Conservation (phyloP, 1,140 invertebrate genomes). For the Caenorhabditis remanei region DNA sequence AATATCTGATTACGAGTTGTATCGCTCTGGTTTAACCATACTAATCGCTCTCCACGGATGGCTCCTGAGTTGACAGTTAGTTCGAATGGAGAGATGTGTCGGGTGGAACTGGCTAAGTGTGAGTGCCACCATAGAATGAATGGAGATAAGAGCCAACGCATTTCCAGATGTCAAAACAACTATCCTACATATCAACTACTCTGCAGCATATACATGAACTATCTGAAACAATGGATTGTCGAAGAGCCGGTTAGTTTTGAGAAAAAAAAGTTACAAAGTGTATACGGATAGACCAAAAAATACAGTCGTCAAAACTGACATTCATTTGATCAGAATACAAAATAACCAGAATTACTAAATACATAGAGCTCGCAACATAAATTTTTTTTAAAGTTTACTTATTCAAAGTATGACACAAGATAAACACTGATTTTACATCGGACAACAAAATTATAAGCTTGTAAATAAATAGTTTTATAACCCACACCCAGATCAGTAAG, state of each 20-base stretch:
- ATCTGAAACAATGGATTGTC: not conserved
- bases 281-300: not conserved
- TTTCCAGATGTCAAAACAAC: conserved; percentile 27
- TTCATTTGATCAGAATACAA: not conserved
- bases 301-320: not conserved
- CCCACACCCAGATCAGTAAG: no score
- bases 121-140: conserved; percentile 53
- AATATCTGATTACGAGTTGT: not conserved
- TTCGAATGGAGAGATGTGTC: conserved; percentile 72
- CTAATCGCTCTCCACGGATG: conserved; percentile 77
- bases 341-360: no score
- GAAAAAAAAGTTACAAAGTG: not conserved
- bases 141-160: conserved; percentile 44
- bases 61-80: conserved; percentile 76
- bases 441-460: no score
- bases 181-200: conserved; percentile 54
- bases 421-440: no score
- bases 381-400: no score
- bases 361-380: no score
- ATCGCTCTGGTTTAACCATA: conserved; percentile 56
- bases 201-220: conserved; percentile 52
- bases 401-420: no score
- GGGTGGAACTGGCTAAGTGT: conserved; percentile 18
- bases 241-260: not conserved
- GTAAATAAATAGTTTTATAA: no score